A percentile compares a stretch with the other conserved stretches of the same genome.
Evolutionary conservation across 2,113 vertebrate species (phyloP).

Genomic region (Rhea pennata): DNA sequence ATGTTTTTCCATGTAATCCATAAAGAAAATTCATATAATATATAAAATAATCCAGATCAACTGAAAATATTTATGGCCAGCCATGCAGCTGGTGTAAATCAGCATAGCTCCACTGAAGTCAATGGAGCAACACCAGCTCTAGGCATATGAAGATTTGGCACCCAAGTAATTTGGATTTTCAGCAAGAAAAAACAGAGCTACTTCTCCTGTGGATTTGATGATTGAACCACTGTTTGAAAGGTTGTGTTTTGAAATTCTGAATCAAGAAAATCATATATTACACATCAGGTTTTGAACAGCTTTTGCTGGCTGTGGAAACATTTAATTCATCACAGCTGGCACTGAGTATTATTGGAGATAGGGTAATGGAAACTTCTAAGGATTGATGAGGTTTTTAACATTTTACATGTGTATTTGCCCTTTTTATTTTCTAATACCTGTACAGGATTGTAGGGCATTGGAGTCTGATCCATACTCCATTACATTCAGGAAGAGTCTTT

Average conservation of each 20-base stretch:
- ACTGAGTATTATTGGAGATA: conserved; percentile 58
- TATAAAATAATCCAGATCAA: conserved; percentile 70
- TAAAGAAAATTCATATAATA: conserved; percentile 59
- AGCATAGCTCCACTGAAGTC: conserved; percentile 22
- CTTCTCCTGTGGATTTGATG: conserved; percentile 70
- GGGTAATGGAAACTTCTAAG: conserved; percentile 64
- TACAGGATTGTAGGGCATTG: conserved; percentile 15
- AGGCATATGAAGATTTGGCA: conserved; percentile 52
- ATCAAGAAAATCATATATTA: conserved; percentile 57
- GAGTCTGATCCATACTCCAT: background rate
- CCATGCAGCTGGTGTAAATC: conserved; percentile 68
- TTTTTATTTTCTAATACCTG: conserved; percentile 40
- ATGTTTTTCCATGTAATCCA: conserved; percentile 57
- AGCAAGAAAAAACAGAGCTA: conserved; percentile 60
- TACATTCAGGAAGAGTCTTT: background rate
- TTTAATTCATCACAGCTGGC: conserved; percentile 69
- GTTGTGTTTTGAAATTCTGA: conserved; percentile 54
- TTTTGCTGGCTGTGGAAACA: conserved; percentile 56
- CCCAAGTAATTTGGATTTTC: conserved; percentile 61
- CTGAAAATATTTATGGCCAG: conserved; percentile 59
- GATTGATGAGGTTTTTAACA: conserved; percentile 61
- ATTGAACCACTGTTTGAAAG: conserved; percentile 65
- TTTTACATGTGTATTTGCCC: conserved; percentile 64
- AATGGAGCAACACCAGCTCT: conserved; percentile 1
- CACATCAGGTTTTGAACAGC: conserved; percentile 27